Conservation (phyloP, 2,797 vertebrate species). For the Danio aesculapii region DNA sequence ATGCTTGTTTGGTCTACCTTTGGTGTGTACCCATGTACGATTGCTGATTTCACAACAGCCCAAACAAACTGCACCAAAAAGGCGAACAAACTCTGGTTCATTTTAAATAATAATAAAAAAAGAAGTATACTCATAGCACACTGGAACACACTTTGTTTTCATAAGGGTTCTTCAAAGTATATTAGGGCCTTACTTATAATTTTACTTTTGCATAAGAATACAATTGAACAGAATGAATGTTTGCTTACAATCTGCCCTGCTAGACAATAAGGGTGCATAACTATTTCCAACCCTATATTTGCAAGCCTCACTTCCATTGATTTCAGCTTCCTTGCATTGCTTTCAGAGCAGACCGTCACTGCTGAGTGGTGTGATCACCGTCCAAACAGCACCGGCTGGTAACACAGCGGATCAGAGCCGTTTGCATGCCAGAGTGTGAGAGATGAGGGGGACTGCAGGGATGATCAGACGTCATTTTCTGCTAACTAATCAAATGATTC, state of each 20-base stretch:
- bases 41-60: too few species aligned
- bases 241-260: slow-evolving; percentile 1
- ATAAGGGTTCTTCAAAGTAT: too few species aligned
- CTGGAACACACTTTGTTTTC: too few species aligned
- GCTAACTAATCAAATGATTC: slow-evolving; percentile 58
- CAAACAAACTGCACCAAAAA: too few species aligned
- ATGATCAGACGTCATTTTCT: slow-evolving; percentile 69
- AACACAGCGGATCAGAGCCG: slow-evolving; percentile 30
- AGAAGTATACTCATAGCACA: too few species aligned
- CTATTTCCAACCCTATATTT: not conserved
- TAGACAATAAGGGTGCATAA: slow-evolving; percentile 27
- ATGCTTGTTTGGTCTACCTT: too few species aligned
- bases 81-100: too few species aligned
- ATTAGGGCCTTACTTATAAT: too few species aligned
- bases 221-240: too few species aligned
- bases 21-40: too few species aligned
- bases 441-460: slow-evolving; percentile 50
- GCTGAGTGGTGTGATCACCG: slow-evolving; percentile 52
- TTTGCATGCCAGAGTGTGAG: slow-evolving; percentile 36
- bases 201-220: too few species aligned
- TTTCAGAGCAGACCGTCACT: slow-evolving; percentile 12
- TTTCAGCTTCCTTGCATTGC: slow-evolving; percentile 24
- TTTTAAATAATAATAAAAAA: too few species aligned
- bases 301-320: slow-evolving; percentile 45
- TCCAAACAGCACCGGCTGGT: slow-evolving; percentile 50